A percentile compares a stretch with the other conserved stretches of the same genome.
phyloP scores from a whole-genome alignment of 1,140 invertebrate genomes.

The Drosophila jambulina region DNA sequence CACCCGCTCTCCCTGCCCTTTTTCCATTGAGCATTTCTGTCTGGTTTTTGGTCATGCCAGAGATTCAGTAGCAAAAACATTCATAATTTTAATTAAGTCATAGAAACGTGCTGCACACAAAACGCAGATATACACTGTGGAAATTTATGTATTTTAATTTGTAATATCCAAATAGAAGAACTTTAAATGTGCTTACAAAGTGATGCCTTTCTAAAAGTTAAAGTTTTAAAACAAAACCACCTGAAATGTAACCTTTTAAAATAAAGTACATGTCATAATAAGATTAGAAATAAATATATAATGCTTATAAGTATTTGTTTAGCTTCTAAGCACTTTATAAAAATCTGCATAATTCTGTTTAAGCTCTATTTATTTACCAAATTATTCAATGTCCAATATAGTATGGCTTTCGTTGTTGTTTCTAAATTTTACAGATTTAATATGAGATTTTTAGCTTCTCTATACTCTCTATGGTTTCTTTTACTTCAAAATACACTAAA shows the following conservation, averaged over 20 bases:
- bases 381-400: not conserved
- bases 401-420: not conserved
- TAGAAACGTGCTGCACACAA: constrained; percentile 55
- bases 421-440: not conserved
- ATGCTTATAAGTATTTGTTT: too few species aligned
- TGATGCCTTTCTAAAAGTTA: too few species aligned
- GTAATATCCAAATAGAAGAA: not conserved
- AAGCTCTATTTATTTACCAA: not conserved
- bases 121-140: constrained; percentile 28
- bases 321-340: not conserved
- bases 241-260: too few species aligned
- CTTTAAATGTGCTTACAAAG: not conserved
- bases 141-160: not conserved
- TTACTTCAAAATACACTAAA: not conserved
- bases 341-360: not conserved
- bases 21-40: constrained; percentile 3
- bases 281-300: too few species aligned
- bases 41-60: constrained; percentile 41
- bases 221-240: too few species aligned
- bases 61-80: constrained; percentile 54
- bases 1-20: not conserved
- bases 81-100: constrained; percentile 80
- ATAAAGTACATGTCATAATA: not conserved
- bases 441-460: not conserved
- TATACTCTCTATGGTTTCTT: not conserved